phyloP scores from a whole-genome alignment of 2,888 invertebrate species.

The Cryptus viduatorius region DNA sequence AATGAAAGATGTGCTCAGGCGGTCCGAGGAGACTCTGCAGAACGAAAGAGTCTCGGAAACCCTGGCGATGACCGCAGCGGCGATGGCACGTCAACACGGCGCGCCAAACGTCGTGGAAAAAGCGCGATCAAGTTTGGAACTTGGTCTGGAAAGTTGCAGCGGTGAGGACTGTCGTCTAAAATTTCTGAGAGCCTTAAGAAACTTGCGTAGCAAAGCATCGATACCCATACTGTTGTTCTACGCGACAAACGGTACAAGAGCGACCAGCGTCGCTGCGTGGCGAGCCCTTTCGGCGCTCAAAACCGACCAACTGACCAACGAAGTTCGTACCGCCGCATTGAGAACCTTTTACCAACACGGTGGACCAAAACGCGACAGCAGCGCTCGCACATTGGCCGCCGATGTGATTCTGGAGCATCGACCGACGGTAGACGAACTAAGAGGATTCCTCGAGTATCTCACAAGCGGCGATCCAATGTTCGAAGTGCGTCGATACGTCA shows the following conservation, averaged over 20 bases:
- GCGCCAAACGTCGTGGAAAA: slow-evolving; percentile 75
- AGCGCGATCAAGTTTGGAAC: slow-evolving; percentile 79
- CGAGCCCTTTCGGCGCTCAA: slow-evolving; percentile 88
- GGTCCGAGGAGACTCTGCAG: slow-evolving; percentile 85
- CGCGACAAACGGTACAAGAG: slow-evolving; percentile 85
- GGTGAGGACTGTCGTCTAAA: slow-evolving; percentile 87
- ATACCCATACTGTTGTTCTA: slow-evolving; percentile 87
- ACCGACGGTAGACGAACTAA: slow-evolving; percentile 86
- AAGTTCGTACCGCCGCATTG: slow-evolving; percentile 86
- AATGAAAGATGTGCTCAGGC: slow-evolving; percentile 85
- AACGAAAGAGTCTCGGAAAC: slow-evolving; percentile 89
- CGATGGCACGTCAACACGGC: slow-evolving; percentile 86
- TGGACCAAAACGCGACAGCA: slow-evolving; percentile 87
- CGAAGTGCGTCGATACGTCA: slow-evolving; percentile 89
- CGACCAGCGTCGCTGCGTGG: slow-evolving; percentile 89
- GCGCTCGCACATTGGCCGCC: slow-evolving; percentile 89
- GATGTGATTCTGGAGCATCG: slow-evolving; percentile 89
- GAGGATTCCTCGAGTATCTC: slow-evolving; percentile 86
- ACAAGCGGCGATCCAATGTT: slow-evolving; percentile 86
- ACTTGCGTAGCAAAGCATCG: slow-evolving; percentile 88
- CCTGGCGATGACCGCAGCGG: slow-evolving; percentile 88
- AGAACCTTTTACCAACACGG: slow-evolving; percentile 88
- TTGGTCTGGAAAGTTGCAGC: slow-evolving; percentile 86
- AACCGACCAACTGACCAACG: slow-evolving; percentile 77
- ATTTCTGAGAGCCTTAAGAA: slow-evolving; percentile 90